Percentiles rank a stretch among this genome's conserved stretches.
These are phyloP conservation scores for Drosophila ezoana DNA, from an alignment of 2,888 invertebrate genomes.

Conservation along the genomic window DNA sequence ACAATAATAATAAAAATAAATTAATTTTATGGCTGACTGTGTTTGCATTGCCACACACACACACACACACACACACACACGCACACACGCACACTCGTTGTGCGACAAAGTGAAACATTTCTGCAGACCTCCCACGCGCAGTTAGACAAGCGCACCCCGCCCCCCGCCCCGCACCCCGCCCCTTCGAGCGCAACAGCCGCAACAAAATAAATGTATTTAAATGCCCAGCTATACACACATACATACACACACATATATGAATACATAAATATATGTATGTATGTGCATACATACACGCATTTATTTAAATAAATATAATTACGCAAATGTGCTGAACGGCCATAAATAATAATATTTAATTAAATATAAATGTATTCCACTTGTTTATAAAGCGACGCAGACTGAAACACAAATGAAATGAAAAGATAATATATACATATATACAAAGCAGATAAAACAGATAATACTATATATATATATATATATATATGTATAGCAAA, in stretches of 20 bases:
- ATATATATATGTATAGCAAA: neutral
- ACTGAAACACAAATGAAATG: conserved; percentile 43
- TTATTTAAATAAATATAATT: conserved; percentile 75
- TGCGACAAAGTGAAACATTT: conserved; percentile 18
- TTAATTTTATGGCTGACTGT: conserved; percentile 76
- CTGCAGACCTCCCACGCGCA: conserved; percentile 13
- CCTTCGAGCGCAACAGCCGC: neutral
- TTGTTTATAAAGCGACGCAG: conserved; percentile 53
- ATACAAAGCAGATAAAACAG: conserved; percentile 13
- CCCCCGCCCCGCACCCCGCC: neutral
- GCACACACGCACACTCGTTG: conserved; percentile 10
- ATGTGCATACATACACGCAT: neutral
- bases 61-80: conserved; percentile 7
- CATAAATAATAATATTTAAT: conserved; percentile 80
- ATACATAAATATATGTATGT: conserved; percentile 1
- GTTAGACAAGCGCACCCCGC: conserved; percentile 10
- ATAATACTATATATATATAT: conserved; percentile 9
- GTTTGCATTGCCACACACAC: conserved; percentile 33
- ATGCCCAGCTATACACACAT: conserved; percentile 38
- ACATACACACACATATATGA: neutral
- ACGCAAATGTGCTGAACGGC: conserved; percentile 50
- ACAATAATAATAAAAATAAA: conserved; percentile 83
- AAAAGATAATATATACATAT: conserved; percentile 32
- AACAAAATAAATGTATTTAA: conserved; percentile 51
- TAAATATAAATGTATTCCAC: conserved; percentile 71